Evolutionary conservation across 2,797 vertebrate species (phyloP).

Genomic region (Spinus pinus): DNA sequence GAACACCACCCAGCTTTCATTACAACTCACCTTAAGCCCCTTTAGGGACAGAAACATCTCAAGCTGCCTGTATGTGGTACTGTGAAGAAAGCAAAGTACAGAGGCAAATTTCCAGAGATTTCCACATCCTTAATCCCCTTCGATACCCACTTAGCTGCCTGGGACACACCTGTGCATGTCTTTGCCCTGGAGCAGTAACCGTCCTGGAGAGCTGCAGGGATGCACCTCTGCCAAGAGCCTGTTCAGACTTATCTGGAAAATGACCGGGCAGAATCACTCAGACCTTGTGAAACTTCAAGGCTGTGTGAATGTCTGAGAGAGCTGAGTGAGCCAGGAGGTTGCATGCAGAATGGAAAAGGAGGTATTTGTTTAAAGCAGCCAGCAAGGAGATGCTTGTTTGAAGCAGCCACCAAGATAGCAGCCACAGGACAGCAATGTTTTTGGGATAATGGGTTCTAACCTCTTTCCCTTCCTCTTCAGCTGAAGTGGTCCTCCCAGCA

Average conservation of each 20-base stretch:
- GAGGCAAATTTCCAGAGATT: neutral
- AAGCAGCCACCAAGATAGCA: neutral
- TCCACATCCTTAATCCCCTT: neutral
- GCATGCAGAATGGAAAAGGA: neutral
- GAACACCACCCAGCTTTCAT: neutral
- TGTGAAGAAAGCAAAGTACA: neutral
- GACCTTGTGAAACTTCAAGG: neutral
- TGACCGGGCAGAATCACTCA: neutral
- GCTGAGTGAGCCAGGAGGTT: neutral
- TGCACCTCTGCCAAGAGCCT: neutral
- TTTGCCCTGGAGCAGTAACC: constrained; percentile 35
- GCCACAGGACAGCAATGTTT: neutral
- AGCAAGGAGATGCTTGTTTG: neutral
- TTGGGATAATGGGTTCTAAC: neutral
- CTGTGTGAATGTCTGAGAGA: neutral
- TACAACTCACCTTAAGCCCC: neutral
- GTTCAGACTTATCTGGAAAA: constrained; percentile 15
- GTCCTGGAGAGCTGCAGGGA: neutral
- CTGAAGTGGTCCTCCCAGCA: neutral
- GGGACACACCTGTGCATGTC: neutral
- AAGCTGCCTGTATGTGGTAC: neutral
- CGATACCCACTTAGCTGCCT: neutral
- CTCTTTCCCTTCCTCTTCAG: constrained; percentile 17
- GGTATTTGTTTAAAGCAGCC: neutral
- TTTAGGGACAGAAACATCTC: neutral